Base-by-base conservation (phyloP, 2,113 vertebrate species). In the Spermophilus dauricus region DNA sequence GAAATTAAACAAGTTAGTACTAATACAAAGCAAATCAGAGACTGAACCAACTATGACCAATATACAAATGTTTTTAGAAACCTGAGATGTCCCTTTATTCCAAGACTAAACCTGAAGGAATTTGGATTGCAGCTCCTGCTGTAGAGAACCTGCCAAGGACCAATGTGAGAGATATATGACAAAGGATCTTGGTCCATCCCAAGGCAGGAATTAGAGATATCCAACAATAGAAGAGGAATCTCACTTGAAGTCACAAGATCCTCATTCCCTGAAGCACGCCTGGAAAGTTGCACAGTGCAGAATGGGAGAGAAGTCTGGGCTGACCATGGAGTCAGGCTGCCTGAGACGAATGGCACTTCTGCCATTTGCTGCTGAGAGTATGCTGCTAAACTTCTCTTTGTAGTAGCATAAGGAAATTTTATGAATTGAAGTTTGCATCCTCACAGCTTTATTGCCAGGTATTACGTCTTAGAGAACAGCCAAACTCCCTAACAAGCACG, bases 21-120 rank as follows among this genome's bases (percentile, higher is more conserved):
- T 63, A 32, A 94, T 13, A 34, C 45, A 91, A 96, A 93, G 42
- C n/a, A 95, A 95, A 69, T 14, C 53, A 91, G 67, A 95, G 61
- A 58, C 22, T 87, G 26, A 32, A 80, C 10, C 24, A 91, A 69
- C 8, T 83, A 80, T 6, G 30, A 24, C 42, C 89, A 92, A 56
- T 0, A 80, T n/a, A 42, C 3, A 58, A 70, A 18, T 61, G 6
- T 75, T 93, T 96, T 81, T 70, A 12, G 87, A 92, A 83, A 39
- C 22, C 51, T 77, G 65, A 77, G 84, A 53, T 83, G 12, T 78
- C 96, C 65, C 48, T 53, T 85, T 89, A 82, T 67, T 56, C 16
- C 18, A 24, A 76, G 42, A 22, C 86, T 96, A n/a, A 86, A 69
- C 26, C 30, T 37, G n/a, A 93, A 75, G 51, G 24, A 89, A 84